Base-by-base conservation (phyloP, 2,888 invertebrate genomes). In the Urechis unicinctus region DNA sequence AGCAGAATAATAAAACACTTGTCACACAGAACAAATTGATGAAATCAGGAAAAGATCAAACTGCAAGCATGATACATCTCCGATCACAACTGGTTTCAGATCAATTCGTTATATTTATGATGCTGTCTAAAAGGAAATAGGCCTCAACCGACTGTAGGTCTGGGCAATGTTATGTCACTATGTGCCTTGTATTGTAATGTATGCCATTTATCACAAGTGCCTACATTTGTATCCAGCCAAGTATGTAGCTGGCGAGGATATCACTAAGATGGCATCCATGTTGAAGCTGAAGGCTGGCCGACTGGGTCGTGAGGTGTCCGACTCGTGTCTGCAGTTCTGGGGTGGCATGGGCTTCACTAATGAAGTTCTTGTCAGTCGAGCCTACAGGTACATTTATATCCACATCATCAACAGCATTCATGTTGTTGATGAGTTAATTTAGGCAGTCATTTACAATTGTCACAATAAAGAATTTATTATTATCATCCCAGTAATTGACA, bases 261-360 rank as follows among this genome's bases (percentile, higher is more conserved):
- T 81, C 13, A 82, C 82, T 1, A 75, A 76, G 64, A 64, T 81
- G 52, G 82, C 82, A 0, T 81, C 82, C n/a, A 83, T 83, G 82
- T 76, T 77, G 44, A 83, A 83, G 64, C 68, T 83, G 58, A 83
- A 83, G 67, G 76, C 74, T 9, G 83, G 82, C 1, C 71, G 81
- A 28, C 66, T 83, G 51, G 65, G 70, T 1, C 67, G 83, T 48
- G 77, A 80, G 66, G 70, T 81, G 1, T 73, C 79, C 1, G 83
- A 83, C 66, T 63, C 74, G n/a, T 82, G 83, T 66, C 71, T 83
- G n/a, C 81, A 83, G 72, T 82, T 71, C 67, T 83, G 81, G 81
- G 83, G 83, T 54, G 83, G 82, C 21, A 82, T 82, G 80, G 83
- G 83, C 6, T 83, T 77, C 69, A 79, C 81, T 2, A 74, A 77